Evolutionary conservation across 2,797 vertebrate species (phyloP).

Genomic region (Liparis tanakae): DNA sequence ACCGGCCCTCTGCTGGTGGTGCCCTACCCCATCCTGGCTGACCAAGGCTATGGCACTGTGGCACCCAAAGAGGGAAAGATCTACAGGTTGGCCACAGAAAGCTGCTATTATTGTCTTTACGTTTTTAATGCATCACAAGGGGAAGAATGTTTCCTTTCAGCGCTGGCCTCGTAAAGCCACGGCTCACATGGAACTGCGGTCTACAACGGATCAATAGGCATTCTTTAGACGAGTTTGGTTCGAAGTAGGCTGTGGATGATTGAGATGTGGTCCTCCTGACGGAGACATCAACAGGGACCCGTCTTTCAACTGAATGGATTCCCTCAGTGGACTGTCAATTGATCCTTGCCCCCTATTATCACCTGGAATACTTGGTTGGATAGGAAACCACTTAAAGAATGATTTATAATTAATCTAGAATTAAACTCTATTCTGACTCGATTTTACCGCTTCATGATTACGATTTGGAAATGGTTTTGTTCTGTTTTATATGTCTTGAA

Average conservation of each 20-base stretch:
- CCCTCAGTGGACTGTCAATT: neutral
- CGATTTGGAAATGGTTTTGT: neutral
- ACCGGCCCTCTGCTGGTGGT: slow-evolving; percentile 94
- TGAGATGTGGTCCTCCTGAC: slow-evolving; percentile 1
- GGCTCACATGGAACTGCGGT: slow-evolving; percentile 22
- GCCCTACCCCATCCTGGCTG: slow-evolving; percentile 93
- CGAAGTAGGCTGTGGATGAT: neutral
- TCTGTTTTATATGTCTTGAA: neutral
- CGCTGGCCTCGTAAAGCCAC: slow-evolving; percentile 20
- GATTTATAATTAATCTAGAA: neutral
- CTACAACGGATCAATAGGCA: slow-evolving; percentile 9
- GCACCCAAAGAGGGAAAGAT: slow-evolving; percentile 97
- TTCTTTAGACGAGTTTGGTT: slow-evolving; percentile 11
- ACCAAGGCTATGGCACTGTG: slow-evolving; percentile 85
- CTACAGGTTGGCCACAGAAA: slow-evolving; percentile 87
- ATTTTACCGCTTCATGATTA: neutral
- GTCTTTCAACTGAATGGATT: neutral
- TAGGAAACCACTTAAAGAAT: neutral
- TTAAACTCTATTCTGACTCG: neutral
- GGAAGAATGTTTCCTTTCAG: neutral
- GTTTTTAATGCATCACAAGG: neutral
- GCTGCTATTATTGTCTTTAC: neutral
- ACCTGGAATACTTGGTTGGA: neutral
- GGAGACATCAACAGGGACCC: neutral
- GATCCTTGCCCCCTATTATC: neutral